Base-by-base conservation (phyloP, 1,140 invertebrate genomes). In the Popillia japonica region DNA sequence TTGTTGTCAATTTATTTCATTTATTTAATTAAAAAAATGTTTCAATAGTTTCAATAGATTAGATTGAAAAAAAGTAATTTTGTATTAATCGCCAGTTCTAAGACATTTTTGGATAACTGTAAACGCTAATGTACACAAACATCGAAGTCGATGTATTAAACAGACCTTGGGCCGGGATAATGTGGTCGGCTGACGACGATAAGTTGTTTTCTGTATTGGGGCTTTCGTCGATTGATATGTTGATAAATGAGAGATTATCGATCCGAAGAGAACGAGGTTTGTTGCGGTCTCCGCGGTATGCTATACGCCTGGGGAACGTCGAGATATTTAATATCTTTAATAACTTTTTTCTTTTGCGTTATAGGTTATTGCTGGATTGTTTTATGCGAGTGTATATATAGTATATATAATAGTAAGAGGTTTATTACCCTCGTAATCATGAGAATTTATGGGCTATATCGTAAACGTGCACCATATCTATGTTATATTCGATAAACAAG, bases 251-350 rank as follows among this genome's bases (percentile, higher is more conserved):
- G 14, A 55, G 48, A 55, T 55, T 55, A 55, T 55, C 48, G 48
- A 55, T 55, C 11, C 42, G 42, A 44, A 44, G 42, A 14, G 42
- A 14, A 9, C 9, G 14, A 44, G 42, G 48, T n/a, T 55, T 55
- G 6, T n/a, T 14, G 48, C 11, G 17, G 14, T 14, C 14, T 14
- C 6, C 48, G 48, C 14, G 48, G 17, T 55, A 44, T n/a, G 17
- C 17, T n/a, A 17, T 17, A 14, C 48, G 14, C 48, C 17, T n/a
- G 14, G 17, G 48, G 14, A 55, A 17, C 14, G 48, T 55, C 11
- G 48, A 55, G 48, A 55, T 55, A 55, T 55, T 55, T 55, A 55
- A 55, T 55, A 55, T 55, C 48, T 55, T 55, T 55, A 55, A 55
- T 55, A 55, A 55, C 48, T 17, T 55, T 55, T 55, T 17, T 17